Conservation (phyloP, 2,888 invertebrate genomes). For the Branchellion lobata region DNA sequence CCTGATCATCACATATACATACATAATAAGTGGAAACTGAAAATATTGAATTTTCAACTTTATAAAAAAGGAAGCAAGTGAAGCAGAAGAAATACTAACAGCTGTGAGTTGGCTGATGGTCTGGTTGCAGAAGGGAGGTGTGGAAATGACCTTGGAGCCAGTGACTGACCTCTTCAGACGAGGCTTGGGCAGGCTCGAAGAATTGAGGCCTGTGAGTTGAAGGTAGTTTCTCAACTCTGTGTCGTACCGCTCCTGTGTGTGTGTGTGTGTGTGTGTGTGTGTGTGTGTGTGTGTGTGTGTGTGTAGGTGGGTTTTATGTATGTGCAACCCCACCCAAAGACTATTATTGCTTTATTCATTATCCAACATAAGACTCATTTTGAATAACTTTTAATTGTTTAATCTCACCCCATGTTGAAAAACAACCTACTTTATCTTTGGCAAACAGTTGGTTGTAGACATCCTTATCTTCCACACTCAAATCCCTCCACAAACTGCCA, state of each 20-base stretch:
- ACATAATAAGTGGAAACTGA: too few relatives aligned
- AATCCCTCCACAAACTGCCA: slow-evolving; percentile 43
- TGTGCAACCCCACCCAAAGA: too few relatives aligned
- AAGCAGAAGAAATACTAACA: background rate
- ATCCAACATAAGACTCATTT: too few relatives aligned
- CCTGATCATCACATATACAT: too few relatives aligned
- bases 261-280: too few relatives aligned
- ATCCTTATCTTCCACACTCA: slow-evolving; percentile 36
- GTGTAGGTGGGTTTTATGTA: too few relatives aligned
- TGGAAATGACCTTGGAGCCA: background rate
- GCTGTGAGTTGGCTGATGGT: slow-evolving; percentile 38
- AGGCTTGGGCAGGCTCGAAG: slow-evolving; percentile 51
- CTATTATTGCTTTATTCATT: too few relatives aligned
- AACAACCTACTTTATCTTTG: slow-evolving; percentile 44
- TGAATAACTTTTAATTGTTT: too few relatives aligned
- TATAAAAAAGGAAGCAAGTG: background rate
- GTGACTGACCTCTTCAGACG: slow-evolving; percentile 3
- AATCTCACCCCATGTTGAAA: too few relatives aligned
- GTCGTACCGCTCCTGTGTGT: slow-evolving; percentile 49
- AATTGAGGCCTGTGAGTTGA: slow-evolving; percentile 51
- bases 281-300: too few relatives aligned
- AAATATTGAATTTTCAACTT: too few relatives aligned
- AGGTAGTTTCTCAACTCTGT: slow-evolving; percentile 50
- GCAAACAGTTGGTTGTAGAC: slow-evolving; percentile 39
- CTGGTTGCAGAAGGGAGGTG: slow-evolving; percentile 1